Evolutionary conservation across 1,140 invertebrate species (phyloP), one percentile per base, ranked within the genome.

Genomic region (Drosophila nikananu): DNA sequence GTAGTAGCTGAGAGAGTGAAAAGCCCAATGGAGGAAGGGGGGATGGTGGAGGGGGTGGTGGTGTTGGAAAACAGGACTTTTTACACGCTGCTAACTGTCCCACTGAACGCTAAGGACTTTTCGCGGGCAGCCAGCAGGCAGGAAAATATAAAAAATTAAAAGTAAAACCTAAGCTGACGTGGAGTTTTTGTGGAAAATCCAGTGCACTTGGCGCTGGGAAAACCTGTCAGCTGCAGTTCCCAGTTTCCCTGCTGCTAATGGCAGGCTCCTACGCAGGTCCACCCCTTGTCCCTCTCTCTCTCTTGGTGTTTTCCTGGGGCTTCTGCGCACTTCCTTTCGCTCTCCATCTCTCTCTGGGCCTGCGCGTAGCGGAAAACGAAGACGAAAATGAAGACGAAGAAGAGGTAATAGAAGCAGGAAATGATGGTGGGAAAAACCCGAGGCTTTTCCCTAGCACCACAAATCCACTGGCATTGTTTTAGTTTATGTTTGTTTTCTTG

Each of bases 1-100:
- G 84, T 89, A 87, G 84, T 90, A 89, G 83, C 65, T 62, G 65
- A 68, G 46, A 75, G 39, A 57, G 51, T 49, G 17, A 42, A 25
- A 46, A 23, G 23, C 37, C 17, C 15, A 13, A 4, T n/a, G 23
- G 27, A 46, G 39, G 19, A 1, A 9, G 7, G 32, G 30, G 23
- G 23, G 44, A 27, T 4, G 32, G 5, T 0, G 10, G 9, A 0
- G 12, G 32, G 10, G 9, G 30, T 2, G 9, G 19, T 39, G 19
- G 17, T 19, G 25, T 15, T 13, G 32, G 19, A 15, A 19, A 10
- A 64, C 55, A 61, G 62, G 39, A 37, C 27, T 13, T 17, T 32
- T 9, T 54, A 64, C 70, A 70, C 65, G 55, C 27, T 67, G 65
- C 49, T 30, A 54, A 39, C 46, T 59, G 61, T 59, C 37, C 27